Evolutionary conservation across 2,113 vertebrate species (phyloP), one percentile per base, ranked within the genome.

Genomic region (Larimichthys polyactis): DNA sequence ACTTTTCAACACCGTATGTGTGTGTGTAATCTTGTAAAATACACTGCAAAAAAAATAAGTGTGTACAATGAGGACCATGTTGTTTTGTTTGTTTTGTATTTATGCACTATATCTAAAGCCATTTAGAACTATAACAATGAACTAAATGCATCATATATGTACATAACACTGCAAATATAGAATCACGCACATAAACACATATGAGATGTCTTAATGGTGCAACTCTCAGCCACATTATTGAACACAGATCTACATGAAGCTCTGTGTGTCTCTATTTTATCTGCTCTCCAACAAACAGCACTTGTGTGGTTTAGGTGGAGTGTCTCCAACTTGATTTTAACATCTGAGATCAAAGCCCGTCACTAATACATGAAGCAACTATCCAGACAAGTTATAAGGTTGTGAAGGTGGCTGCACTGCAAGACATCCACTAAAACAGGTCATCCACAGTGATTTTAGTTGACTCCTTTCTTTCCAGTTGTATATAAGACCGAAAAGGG

Each of bases 261-360:
- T 22, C 7, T 49, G 54, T 44, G 15, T 1, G 6, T 70, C 8
- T 19, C 1, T 49, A 51, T 36, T 20, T 32, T 40, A 40, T 49
- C 44, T 46, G 24, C 19, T 20, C 12, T 40, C 24, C 69, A 80
- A 19, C 66, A 58, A 65, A 55, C 52, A 58, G 12, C 48, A 64
- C 17, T 57, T 72, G 15, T 70, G 54, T 75, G 22, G 32, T 40
- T 36, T 36, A 1, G 7, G 0, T 8, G 8, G 36, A 40, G 7
- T 40, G 17, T 58, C 10, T 62, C 59, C 32, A 40, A 43, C 12
- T 7, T 43, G 5, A n/a, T 43, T 43, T n/a, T 6, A 40, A 11
- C 5, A 52, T 10, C 11, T 17, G 8, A 43, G 11, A 52, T 57
- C 52, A 43, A 57, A 20, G 29, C n/a, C 32, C 16, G 14, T 63